A percentile compares a stretch with the other conserved stretches of the same genome.
phyloP scores from a whole-genome alignment of 2,113 vertebrate species.

The Oophaga pumilio region DNA sequence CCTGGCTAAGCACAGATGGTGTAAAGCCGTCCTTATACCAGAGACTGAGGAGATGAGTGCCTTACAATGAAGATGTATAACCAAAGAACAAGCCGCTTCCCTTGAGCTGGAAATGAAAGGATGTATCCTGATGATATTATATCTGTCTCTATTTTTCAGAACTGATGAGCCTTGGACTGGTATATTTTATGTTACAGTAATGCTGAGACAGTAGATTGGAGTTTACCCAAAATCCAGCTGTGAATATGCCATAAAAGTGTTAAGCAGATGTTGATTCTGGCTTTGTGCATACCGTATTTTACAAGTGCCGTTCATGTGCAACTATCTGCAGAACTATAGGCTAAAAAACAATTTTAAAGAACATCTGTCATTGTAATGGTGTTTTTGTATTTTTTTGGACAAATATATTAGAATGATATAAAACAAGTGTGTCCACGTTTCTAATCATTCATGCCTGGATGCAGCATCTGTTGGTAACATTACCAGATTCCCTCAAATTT shows the following conservation, averaged over 20 bases:
- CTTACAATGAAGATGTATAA: conserved; percentile 53
- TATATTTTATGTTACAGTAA: conserved; percentile 36
- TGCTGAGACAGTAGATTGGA: conserved; percentile 26
- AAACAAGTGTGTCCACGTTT: not conserved
- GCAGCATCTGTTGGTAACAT: not conserved
- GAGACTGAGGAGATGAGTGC: conserved; percentile 39
- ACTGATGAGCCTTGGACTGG: conserved; percentile 28
- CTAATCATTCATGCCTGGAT: not conserved
- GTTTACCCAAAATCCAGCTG: conserved; percentile 43
- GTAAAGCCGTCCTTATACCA: conserved; percentile 23
- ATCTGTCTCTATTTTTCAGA: conserved; percentile 47
- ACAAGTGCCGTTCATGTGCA: not conserved
- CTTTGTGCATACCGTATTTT: not conserved
- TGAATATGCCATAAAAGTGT: conserved; percentile 43
- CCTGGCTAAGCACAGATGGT: conserved; percentile 26
- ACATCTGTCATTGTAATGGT: not conserved
- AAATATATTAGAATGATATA: not conserved
- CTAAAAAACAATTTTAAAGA: not conserved
- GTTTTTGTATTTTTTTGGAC: not conserved
- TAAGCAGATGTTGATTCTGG: conserved; percentile 35
- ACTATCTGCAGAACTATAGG: conserved; percentile 7
- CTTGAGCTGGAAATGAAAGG: conserved; percentile 48
- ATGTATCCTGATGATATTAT: conserved; percentile 50
- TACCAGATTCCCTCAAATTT: not conserved
- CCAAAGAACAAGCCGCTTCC: conserved; percentile 40